phyloP scores from a whole-genome alignment of 2,888 invertebrate species.

The Amaurobius ferox region DNA sequence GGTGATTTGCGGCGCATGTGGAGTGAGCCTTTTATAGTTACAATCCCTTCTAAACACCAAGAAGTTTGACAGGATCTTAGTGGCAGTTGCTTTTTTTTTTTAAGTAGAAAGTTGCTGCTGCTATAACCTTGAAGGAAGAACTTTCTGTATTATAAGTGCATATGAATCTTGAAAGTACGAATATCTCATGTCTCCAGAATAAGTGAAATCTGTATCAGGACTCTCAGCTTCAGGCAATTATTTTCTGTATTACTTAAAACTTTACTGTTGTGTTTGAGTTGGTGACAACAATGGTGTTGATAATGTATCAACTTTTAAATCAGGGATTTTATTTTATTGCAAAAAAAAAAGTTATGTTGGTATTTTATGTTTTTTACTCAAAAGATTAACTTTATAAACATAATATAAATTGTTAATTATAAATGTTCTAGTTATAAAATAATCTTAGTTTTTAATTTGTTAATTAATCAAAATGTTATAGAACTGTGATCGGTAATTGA shows the following conservation, averaged over 20 bases:
- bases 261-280: not conserved
- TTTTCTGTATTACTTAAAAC: not conserved
- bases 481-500: too few species aligned
- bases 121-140: not conserved
- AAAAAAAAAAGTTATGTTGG: too few species aligned
- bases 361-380: too few species aligned
- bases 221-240: not conserved
- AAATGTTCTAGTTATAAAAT: too few species aligned
- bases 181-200: not conserved
- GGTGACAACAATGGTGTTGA: not conserved
- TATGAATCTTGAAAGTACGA: not conserved
- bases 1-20: constrained; percentile 98
- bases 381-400: too few species aligned
- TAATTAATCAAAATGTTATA: too few species aligned
- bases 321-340: too few species aligned
- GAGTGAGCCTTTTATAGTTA: constrained; percentile 95
- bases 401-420: too few species aligned
- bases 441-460: too few species aligned
- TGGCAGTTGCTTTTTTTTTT: constrained; percentile 69
- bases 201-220: not conserved
- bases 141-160: constrained; percentile 12
- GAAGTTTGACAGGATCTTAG: constrained; percentile 81
- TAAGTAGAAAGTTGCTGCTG: constrained; percentile 62
- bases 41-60: constrained; percentile 87
- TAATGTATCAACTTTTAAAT: too few species aligned